Evolutionary conservation across 1,140 invertebrate species (phyloP).

Genomic region (Sitobion miscanthi): DNA sequence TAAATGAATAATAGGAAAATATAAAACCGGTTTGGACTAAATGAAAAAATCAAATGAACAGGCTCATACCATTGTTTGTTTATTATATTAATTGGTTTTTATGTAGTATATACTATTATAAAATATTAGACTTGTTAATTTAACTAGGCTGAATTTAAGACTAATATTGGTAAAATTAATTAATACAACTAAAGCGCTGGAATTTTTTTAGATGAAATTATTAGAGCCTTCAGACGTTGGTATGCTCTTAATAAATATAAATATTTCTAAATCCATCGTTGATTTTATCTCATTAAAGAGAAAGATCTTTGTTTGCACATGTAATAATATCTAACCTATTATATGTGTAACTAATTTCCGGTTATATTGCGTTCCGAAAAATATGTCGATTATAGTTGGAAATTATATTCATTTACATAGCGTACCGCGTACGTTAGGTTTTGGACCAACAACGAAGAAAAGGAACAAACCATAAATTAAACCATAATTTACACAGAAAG

Average conservation of each 20-base stretch:
- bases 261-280: not conserved
- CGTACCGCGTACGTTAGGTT: not conserved
- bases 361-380: conserved; percentile 37
- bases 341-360: not conserved
- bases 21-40: not conserved
- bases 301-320: not conserved
- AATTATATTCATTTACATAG: conserved; percentile 37
- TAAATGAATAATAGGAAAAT: conserved; percentile 15
- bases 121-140: not conserved
- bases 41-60: not conserved
- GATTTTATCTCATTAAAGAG: not conserved
- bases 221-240: not conserved
- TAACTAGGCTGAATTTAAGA: not conserved
- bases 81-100: not conserved
- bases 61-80: not conserved
- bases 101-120: not conserved
- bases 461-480: conserved; percentile 41
- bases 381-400: not conserved
- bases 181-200: not conserved
- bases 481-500: not conserved
- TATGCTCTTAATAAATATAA: not conserved
- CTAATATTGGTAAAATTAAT: not conserved
- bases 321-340: not conserved
- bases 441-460: conserved; percentile 19
- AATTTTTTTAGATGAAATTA: too few relatives aligned